phyloP scores from a whole-genome alignment of 1,140 invertebrate species.

The Colletes latitarsis region DNA sequence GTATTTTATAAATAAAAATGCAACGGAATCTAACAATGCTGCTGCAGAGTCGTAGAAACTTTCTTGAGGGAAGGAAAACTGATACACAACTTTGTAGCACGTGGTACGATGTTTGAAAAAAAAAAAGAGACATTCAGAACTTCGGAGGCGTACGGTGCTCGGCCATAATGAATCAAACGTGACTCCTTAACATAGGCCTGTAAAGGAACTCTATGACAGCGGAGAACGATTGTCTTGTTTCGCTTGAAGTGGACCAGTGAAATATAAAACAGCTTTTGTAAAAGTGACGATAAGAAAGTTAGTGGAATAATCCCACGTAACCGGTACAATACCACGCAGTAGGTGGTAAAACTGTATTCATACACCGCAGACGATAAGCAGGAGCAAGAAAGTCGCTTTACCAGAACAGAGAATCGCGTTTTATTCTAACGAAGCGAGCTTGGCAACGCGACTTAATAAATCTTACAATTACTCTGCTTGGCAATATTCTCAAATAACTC shows the following conservation, averaged over 20 bases:
- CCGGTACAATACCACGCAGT: background rate
- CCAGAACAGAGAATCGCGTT: background rate
- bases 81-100: too few relatives aligned
- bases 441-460: too few relatives aligned
- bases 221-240: conserved; percentile 10
- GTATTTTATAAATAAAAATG: too few relatives aligned
- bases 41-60: too few relatives aligned
- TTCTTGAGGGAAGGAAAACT: background rate
- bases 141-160: too few relatives aligned
- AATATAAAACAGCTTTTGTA: conserved; percentile 2
- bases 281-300: background rate
- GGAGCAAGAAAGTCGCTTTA: background rate
- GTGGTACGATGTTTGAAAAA: too few relatives aligned
- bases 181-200: background rate
- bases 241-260: background rate
- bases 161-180: background rate
- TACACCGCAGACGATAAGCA: background rate
- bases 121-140: too few relatives aligned
- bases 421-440: too few relatives aligned
- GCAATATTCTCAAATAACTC: too few relatives aligned
- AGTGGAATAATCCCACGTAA: background rate
- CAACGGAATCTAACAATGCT: too few relatives aligned
- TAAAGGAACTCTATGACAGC: background rate
- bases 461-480: too few relatives aligned
- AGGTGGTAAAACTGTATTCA: conserved; percentile 3